These are phyloP conservation scores for Coracopsis vasa DNA, from an alignment of 2,113 vertebrate genomes.

Conservation along the genomic window DNA sequence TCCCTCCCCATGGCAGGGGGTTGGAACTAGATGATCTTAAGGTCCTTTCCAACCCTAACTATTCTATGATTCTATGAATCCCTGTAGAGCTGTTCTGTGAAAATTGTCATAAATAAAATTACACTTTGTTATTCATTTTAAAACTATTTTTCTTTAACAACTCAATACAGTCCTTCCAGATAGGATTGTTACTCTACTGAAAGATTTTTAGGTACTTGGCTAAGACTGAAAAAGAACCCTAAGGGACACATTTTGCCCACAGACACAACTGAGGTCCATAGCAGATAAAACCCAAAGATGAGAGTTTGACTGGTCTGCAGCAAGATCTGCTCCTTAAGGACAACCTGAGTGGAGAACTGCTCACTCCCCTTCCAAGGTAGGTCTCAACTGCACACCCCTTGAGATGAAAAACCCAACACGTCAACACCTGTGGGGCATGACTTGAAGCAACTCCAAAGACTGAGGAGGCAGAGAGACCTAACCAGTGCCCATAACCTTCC, in stretches of 20 bases:
- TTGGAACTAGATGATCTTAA: too few relatives aligned
- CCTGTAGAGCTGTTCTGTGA: not conserved
- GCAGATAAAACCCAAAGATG: not conserved
- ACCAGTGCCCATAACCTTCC: not conserved
- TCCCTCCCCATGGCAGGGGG: too few relatives aligned
- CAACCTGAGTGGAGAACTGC: accelerated
- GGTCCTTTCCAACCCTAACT: too few relatives aligned
- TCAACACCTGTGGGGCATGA: accelerated
- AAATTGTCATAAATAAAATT: not conserved
- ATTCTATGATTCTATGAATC: too few relatives aligned
- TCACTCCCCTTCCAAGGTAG: not conserved
- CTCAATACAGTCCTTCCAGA: not conserved
- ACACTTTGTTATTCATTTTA: not conserved
- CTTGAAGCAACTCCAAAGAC: not conserved
- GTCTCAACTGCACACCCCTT: not conserved
- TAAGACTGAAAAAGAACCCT: not conserved
- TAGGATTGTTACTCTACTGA: not conserved
- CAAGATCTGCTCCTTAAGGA: not conserved
- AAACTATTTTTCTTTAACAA: not conserved
- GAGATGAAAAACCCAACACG: not conserved
- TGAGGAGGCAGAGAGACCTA: not conserved
- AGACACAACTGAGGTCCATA: not conserved
- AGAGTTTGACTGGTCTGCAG: not conserved
- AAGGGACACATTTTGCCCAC: not conserved
- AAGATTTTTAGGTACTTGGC: not conserved